A percentile compares a stretch with the other conserved stretches of the same genome.
phyloP scores from a whole-genome alignment of 2,888 invertebrate genomes.

The Apotomis turbidana region DNA sequence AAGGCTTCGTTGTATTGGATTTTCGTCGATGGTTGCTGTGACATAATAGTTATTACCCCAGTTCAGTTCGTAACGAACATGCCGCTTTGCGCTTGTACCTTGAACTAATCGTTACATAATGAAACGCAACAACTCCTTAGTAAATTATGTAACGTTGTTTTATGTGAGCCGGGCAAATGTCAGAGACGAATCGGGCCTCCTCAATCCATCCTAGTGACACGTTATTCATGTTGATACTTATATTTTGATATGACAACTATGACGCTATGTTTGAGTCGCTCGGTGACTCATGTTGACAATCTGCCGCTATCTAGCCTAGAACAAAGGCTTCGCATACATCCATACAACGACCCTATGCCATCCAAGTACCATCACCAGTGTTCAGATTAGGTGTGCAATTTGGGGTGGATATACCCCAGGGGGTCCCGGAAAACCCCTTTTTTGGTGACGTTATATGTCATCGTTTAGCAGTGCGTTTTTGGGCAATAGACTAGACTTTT shows the following conservation, averaged over 20 bases:
- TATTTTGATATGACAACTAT: background rate
- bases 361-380: background rate
- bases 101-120: constrained; percentile 61
- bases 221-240: background rate
- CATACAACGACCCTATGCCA: background rate
- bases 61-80: constrained; percentile 29
- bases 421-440: no score
- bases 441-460: no score
- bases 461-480: no score
- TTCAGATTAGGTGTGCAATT: no score
- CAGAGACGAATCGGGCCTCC: constrained; percentile 61
- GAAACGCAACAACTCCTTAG: constrained; percentile 65
- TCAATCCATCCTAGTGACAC: constrained; percentile 2
- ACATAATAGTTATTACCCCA: constrained; percentile 34
- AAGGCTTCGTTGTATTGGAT: constrained; percentile 24
- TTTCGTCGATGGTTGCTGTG: constrained; percentile 19
- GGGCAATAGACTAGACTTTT: no score
- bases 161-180: constrained; percentile 66
- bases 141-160: constrained; percentile 64
- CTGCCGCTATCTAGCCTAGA: constrained; percentile 1
- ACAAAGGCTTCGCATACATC: background rate
- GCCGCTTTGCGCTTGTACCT: constrained; percentile 57
- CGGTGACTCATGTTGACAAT: background rate
- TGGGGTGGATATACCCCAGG: no score
- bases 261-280: background rate